A percentile compares a stretch with the other conserved stretches of the same genome.
phyloP scores from a whole-genome alignment of 2,113 vertebrate genomes.

The Vanacampus margaritifer region DNA sequence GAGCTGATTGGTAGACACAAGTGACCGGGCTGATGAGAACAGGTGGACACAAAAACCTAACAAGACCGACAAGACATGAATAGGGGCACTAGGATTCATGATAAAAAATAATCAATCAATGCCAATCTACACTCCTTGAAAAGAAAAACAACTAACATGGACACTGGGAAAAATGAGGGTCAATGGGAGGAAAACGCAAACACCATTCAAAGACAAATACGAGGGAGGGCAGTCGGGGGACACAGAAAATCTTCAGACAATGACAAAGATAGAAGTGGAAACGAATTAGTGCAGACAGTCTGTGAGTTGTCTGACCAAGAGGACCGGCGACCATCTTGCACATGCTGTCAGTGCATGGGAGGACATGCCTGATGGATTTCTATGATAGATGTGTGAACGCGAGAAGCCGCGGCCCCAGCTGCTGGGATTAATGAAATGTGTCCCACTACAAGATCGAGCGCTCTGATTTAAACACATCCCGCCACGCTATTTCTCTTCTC shows the following conservation, averaged over 20 bases:
- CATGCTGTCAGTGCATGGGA: conserved; percentile 46
- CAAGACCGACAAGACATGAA: too few species aligned
- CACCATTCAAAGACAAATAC: background rate
- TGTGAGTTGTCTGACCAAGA: conserved; percentile 56
- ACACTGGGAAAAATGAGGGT: conserved; percentile 38
- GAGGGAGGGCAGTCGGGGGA: background rate
- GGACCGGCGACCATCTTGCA: conserved; percentile 45
- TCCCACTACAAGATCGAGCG: conserved; percentile 68
- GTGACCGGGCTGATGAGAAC: too few species aligned
- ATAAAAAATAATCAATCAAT: too few species aligned
- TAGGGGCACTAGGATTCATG: too few species aligned
- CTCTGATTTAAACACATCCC: conserved; percentile 70
- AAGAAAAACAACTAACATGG: conserved; percentile 12
- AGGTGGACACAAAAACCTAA: too few species aligned
- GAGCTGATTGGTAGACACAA: too few species aligned
- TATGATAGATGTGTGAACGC: conserved; percentile 69
- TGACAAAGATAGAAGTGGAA: conserved; percentile 46
- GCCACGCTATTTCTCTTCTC: conserved; percentile 61
- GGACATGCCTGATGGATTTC: conserved; percentile 62
- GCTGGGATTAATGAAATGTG: conserved; percentile 76
- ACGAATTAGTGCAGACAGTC: conserved; percentile 52
- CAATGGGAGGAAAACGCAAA: conserved; percentile 4
- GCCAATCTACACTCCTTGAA: conserved; percentile 6
- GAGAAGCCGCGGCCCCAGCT: conserved; percentile 64
- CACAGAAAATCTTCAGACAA: conserved; percentile 44